Conservation (phyloP, 1,140 invertebrate genomes). For the Drosophila sucinea region DNA sequence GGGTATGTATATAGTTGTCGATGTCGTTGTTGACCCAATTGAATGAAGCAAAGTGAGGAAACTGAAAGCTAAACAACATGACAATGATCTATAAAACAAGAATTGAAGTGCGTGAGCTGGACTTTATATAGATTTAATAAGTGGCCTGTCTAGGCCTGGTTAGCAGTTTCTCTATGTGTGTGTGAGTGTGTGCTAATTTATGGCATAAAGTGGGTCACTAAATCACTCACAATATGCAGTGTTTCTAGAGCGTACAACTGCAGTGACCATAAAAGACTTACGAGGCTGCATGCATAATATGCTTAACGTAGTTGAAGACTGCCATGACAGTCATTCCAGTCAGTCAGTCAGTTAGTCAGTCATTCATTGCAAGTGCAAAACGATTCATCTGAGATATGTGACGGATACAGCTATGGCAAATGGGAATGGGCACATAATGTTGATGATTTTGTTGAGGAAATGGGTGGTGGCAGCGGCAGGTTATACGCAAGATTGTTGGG, state of each 20-base stretch:
- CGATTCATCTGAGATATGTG: constrained; percentile 54
- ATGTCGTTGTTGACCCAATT: constrained; percentile 63
- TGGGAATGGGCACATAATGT: constrained; percentile 18
- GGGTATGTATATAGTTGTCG: neutral
- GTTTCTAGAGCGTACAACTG: constrained; percentile 70
- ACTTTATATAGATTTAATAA: constrained; percentile 55
- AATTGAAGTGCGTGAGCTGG: constrained; percentile 53
- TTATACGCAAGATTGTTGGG: neutral
- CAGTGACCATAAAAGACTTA: constrained; percentile 70
- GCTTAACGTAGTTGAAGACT: constrained; percentile 53
- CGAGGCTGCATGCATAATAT: constrained; percentile 68
- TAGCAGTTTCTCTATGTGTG: neutral
- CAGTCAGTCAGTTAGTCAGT: constrained; percentile 30
- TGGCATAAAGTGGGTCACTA: constrained; percentile 68
- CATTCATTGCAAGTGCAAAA: constrained; percentile 46
- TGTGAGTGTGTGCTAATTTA: constrained; percentile 68
- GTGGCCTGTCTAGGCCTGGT: constrained; percentile 34
- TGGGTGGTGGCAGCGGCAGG: constrained; percentile 28
- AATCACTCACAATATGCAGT: constrained; percentile 35
- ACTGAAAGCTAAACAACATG: constrained; percentile 49
- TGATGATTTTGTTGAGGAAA: constrained; percentile 27
- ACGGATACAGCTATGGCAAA: constrained; percentile 25
- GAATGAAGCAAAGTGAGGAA: constrained; percentile 26
- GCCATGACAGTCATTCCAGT: constrained; percentile 36
- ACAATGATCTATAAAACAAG: constrained; percentile 49